Base-by-base conservation (phyloP, 2,888 invertebrate genomes). In the Acrobasis consociella region DNA sequence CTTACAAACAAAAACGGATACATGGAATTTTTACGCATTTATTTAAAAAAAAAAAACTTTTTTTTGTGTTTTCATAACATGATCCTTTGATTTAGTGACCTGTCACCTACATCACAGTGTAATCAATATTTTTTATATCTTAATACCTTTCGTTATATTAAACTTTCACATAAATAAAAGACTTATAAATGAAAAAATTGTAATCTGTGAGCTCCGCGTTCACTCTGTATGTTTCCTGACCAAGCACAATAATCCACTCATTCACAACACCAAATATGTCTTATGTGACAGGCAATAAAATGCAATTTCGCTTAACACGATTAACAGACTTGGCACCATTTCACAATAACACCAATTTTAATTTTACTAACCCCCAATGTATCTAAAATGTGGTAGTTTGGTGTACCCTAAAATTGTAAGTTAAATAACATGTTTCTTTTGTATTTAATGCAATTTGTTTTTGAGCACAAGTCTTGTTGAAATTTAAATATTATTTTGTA, bases 211-310 rank as follows among this genome's bases (percentile, higher is more conserved):
- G 3, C n/a, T 13, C 46, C 13, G 46, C 16, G n/a, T 56, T 61
- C 39, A 10, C 38, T 15, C 15, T 39, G 39, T 55, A 52, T 49
- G 11, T 58, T 38, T 31, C 8, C 38, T 51, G 39, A 56, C 49
- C 22, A 58, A 59, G 39, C 60, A 60, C 51, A 50, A 15, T 16
- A 53, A 70, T 72, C 66, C 67, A 77, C 71, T 71, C 74, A 77
- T 71, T 71, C 72, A 74, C 73, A 55, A 62, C 63, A 64, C 69
- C 74, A 79, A 46, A 72, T 69, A 84, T 85, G 88, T 87, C 87
- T 85, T 80, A 67, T 86, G 74, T 72, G 79, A 74, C 86, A 80
- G 88, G 78, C 80, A 78, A 73, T 71, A 70, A 70, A 72, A 64
- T 66, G 67, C 69, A 73, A 64, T 64, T 66, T 75, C 71, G 79